Evolutionary conservation across 1,140 invertebrate genomes (phyloP), one percentile per base, ranked within the genome.

Genomic region (Drosophila kohkoa): DNA sequence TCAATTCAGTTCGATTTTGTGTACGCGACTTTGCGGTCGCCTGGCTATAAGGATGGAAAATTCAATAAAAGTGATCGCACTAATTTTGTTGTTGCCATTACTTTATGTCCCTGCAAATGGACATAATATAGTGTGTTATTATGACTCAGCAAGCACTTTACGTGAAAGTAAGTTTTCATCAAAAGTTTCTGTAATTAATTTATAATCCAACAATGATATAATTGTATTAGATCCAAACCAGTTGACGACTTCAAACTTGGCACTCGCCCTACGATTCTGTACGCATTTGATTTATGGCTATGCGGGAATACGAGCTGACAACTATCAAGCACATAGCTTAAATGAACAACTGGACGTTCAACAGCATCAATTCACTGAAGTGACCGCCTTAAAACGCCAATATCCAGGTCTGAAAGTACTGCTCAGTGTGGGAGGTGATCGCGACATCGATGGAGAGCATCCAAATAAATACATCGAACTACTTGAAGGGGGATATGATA

Each of bases 261-360:
- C 96, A 63, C 94, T 95, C 3, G 96, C 95, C 0, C 87, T 96
- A 1, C 94, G 95, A 7, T 95, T 96, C 86, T 98, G 97, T 93
- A 96, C 96, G 0, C 97, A 98, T 92, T 92, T 98, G 60, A 94
- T 98, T 20, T 98, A 98, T 86, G 97, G 97, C 41, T 98, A 96
- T 91, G 96, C 96, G 16, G 20, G 20, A 25, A 25, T 25, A 25
- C 20, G 20, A 25, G 20, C 20, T 25, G 20, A 25, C 20, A 25
- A 94, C 49, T 95, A 95, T 91, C 96, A 96, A 87, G 93, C 96
- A 46, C 91, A 95, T 5, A 94, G 96, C 1, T 90, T 96, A 30
- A 95, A 96, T 82, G 95, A 95, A 60, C 94, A 94, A 73, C 91
- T 96, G 25, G 96, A 97, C 77, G 93, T 95, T 4, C 94, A 95